phyloP scores from a whole-genome alignment of 2,113 vertebrate genomes.

The Crotalus tigris region DNA sequence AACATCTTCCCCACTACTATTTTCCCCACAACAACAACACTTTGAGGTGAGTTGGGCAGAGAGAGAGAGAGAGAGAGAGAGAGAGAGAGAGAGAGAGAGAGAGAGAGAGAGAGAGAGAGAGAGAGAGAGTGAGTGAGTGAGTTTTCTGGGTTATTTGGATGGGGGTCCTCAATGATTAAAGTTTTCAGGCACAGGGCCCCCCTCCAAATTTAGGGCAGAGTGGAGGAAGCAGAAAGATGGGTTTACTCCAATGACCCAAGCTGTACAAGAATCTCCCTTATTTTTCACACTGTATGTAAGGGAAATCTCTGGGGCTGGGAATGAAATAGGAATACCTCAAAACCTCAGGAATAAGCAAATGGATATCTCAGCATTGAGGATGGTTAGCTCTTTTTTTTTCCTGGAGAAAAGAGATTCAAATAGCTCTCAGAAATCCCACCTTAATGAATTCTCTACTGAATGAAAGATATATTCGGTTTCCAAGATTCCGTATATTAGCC shows the following conservation, averaged over 20 bases:
- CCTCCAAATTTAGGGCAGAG: background rate
- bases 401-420: background rate
- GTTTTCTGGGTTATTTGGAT: background rate
- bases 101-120: background rate
- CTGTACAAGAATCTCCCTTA: background rate
- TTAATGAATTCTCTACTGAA: background rate
- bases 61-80: background rate
- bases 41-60: background rate
- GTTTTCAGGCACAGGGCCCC: background rate
- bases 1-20: background rate
- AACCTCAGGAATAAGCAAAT: background rate
- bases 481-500: background rate
- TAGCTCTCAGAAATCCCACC: background rate
- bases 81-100: background rate
- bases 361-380: background rate
- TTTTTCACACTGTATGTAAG: background rate
- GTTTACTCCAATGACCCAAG: background rate
- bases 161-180: background rate
- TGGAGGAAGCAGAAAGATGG: background rate
- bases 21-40: background rate
- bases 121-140: rapidly evolving
- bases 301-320: background rate
- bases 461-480: background rate
- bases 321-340: background rate
- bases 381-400: background rate